Base-by-base conservation (phyloP, 2,797 vertebrate genomes). In the Sebastes iracundus region DNA sequence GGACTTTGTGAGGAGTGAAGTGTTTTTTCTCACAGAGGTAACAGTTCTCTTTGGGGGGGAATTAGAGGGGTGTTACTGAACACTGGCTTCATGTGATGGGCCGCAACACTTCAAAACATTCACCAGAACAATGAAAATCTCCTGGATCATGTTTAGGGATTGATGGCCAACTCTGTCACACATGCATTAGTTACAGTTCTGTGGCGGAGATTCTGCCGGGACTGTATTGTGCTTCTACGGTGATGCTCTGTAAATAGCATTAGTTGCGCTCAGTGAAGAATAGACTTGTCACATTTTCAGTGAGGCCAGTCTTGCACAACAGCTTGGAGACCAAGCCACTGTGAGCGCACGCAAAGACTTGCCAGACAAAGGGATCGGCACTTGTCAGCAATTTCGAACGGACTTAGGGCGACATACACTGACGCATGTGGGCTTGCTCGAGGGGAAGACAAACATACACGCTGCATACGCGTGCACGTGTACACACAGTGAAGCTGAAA, bases 221-320 rank as follows among this genome's bases (percentile, higher is more conserved):
- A 87, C 91, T 55, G 83, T 58, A 77, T 90, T 93, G 93, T 92
- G 92, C 83, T 92, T 90, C 81, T 84, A 86, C 89, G 72, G 88
- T 72, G 87, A 90, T 94, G 94, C 89, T 91, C 88, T 63, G 88
- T 90, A 94, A 95, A 95, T 91, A 93, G 93, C 92, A 93, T 95
- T 95, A 94, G 94, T 90, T 79, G 88, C 85, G 92, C 92, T 95
- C 86, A 52, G 90, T 91, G 92, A 91, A 93, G 92, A 95, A 94
- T 91, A 92, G 92, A 94, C 92, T 91, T 95, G 92, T 93, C 93
- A 94, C 86, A 93, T 91, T 94, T 91, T 93, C 93, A 91, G 82
- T 74, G 85, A 82, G 86, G 86, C 90, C 86, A 75, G 90, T 91
- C 87, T 90, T 89, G 91, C 91, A 87, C 92, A 93, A 90, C 93